Evolutionary conservation across 2,888 invertebrate genomes (phyloP).

Genomic region (Saturnia pavonia): DNA sequence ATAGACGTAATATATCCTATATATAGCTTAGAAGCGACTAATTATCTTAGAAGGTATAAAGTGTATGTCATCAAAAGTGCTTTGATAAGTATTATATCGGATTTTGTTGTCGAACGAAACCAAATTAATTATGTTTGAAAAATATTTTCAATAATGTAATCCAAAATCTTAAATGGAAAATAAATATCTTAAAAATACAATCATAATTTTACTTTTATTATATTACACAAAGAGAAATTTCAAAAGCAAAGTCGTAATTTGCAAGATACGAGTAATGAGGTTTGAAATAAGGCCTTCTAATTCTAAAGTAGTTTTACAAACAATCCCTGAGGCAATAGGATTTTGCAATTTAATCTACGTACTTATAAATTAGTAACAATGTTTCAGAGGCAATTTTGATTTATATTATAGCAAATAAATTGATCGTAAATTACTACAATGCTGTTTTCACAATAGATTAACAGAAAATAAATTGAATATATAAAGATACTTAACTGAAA

Average conservation of each 20-base stretch:
- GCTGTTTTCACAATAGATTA: background rate
- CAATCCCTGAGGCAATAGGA: conserved; percentile 15
- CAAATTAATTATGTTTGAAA: background rate
- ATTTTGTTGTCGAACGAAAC: background rate
- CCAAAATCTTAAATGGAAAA: background rate
- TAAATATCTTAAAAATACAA: background rate
- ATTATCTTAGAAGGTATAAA: background rate
- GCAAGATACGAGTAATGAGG: background rate
- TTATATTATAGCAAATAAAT: background rate
- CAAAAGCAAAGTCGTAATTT: background rate
- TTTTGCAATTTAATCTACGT: conserved; percentile 20
- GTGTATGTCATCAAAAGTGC: background rate
- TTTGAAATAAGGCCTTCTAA: conserved; percentile 9
- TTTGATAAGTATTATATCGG: background rate
- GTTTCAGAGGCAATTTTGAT: background rate
- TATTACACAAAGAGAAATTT: background rate
- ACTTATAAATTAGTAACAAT: conserved; percentile 19
- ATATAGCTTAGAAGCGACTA: too few relatives aligned
- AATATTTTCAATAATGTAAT: background rate
- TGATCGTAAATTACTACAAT: background rate
- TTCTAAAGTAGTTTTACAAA: conserved; percentile 13
- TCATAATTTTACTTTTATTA: background rate
- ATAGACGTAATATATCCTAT: background rate
- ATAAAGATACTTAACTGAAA: background rate
- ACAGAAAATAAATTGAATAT: background rate